These are phyloP conservation scores for Esox masquinongy DNA, from an alignment of 2,797 vertebrate genomes.

Conservation along the genomic window DNA sequence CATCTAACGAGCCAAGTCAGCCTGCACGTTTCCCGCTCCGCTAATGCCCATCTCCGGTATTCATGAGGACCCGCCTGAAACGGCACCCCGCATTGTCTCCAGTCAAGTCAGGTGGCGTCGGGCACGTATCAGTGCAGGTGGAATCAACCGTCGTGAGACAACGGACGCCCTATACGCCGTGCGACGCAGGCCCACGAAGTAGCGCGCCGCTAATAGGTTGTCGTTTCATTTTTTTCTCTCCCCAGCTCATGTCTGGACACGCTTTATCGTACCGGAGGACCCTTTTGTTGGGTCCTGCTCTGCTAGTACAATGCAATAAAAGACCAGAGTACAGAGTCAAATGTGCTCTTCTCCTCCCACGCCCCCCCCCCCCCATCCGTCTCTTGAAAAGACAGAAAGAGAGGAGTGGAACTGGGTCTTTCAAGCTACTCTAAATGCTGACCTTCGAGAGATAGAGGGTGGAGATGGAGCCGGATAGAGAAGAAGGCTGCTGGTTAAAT, in stretches of 20 bases:
- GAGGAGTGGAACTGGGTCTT: slow-evolving; percentile 52
- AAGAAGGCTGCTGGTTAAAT: neutral
- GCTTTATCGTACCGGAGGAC: slow-evolving; percentile 40
- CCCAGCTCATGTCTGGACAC: slow-evolving; percentile 31
- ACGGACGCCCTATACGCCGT: too few species aligned
- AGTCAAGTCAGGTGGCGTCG: too few species aligned
- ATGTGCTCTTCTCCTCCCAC: slow-evolving; percentile 49
- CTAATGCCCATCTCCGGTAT: slow-evolving; percentile 8
- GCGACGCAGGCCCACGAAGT: too few species aligned
- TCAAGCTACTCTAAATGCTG: neutral
- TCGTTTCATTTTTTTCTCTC: slow-evolving; percentile 40
- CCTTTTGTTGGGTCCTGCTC: slow-evolving; percentile 56
- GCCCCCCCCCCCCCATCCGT: slow-evolving; percentile 38
- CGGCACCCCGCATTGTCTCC: too few species aligned
- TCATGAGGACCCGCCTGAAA: slow-evolving; percentile 27
- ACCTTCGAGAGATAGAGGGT: neutral
- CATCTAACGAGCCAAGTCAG: slow-evolving; percentile 5
- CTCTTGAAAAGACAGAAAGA: slow-evolving; percentile 43
- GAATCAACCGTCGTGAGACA: too few species aligned
- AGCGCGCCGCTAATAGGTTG: neutral
- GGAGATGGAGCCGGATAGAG: neutral
- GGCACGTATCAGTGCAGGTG: too few species aligned
- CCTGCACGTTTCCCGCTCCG: too few species aligned
- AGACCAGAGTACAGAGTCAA: slow-evolving; percentile 61
- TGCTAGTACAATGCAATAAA: slow-evolving; percentile 54